These are phyloP conservation scores for Ciconia nigra DNA, from an alignment of 2,797 vertebrate genomes.

Conservation along the genomic window DNA sequence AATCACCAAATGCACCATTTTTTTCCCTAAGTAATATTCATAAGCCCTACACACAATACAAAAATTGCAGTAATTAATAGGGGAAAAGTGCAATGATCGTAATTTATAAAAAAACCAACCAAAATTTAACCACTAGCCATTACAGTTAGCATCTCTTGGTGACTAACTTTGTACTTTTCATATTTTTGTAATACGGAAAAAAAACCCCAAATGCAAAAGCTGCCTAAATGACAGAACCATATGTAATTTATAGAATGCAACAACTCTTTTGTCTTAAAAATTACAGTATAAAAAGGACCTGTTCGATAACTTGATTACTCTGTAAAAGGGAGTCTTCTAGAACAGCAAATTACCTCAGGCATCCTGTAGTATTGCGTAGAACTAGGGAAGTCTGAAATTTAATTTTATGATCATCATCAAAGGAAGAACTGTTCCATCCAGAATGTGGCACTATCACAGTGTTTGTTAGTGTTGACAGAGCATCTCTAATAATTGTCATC, in stretches of 20 bases:
- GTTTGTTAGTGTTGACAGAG: conserved; percentile 91
- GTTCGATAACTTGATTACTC: neutral
- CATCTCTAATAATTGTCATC: conserved; percentile 98
- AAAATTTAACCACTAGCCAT: neutral
- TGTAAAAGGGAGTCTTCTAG: neutral
- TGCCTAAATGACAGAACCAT: neutral
- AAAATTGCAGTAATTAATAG: neutral
- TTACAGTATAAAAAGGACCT: neutral
- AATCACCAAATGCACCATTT: neutral
- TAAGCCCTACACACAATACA: neutral
- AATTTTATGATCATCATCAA: conserved; percentile 95
- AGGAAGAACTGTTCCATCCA: conserved; percentile 93
- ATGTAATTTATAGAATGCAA: neutral
- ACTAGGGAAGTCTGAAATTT: conserved; percentile 98
- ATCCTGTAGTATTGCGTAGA: conserved; percentile 94
- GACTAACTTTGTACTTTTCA: neutral
- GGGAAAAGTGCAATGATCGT: neutral
- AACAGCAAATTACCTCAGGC: conserved; percentile 83
- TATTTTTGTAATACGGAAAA: neutral
- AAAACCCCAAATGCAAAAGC: neutral
- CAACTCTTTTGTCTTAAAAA: neutral
- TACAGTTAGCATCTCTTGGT: neutral
- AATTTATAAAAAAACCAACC: neutral
- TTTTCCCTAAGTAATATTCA: neutral
- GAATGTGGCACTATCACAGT: conserved; percentile 98